Evolutionary conservation across 2,113 vertebrate species (phyloP), one percentile per base, ranked within the genome.

Genomic region (Euleptes europaea): DNA sequence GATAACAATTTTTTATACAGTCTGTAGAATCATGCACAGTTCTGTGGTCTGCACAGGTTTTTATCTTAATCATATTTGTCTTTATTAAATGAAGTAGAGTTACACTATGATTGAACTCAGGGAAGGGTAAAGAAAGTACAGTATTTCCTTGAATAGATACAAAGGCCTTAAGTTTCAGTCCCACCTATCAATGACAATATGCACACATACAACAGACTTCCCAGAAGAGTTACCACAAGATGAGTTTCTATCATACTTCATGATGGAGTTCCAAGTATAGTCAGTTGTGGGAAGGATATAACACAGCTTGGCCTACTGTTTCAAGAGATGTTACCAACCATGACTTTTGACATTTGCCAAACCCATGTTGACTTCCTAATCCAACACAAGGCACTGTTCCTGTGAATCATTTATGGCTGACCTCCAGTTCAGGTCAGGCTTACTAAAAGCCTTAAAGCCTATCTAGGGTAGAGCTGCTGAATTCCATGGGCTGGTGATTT

Each of bases 1-100:
- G 35, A 79, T 11, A 77, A 78, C 81, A 84, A 94, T 93, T 66
- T n/a, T 38, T 88, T 26, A 54, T 86, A 49, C 40, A 63, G 81
- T 82, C 49, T 10, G 49, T 80, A 0, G 42, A 86, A 42, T 54
- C 17, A 63, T 63, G 72, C 67, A 35, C 31, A 83, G 49, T 69
- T 63, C 3, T 63, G 47, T 12, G 75, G 14, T 44, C 4, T 49
- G 75, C 72, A 9, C 17, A 76, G 3, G 35, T 5, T 13, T n/a
- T 17, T 5, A 0, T 42, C 0, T 79, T 49, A 31, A 65, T 60
- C 2, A 31, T 60, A 28, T 5, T 47, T 75, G 42, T 67, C 12
- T 0, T 0, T 79, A 63, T 14, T 60, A 5, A 1, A 78, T 80
- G 63, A 9, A 80, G 51, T 28, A 71, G 85, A 86, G 12, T 9